Conservation (phyloP, 1,140 invertebrate genomes). For the Euglossa dilemma region DNA sequence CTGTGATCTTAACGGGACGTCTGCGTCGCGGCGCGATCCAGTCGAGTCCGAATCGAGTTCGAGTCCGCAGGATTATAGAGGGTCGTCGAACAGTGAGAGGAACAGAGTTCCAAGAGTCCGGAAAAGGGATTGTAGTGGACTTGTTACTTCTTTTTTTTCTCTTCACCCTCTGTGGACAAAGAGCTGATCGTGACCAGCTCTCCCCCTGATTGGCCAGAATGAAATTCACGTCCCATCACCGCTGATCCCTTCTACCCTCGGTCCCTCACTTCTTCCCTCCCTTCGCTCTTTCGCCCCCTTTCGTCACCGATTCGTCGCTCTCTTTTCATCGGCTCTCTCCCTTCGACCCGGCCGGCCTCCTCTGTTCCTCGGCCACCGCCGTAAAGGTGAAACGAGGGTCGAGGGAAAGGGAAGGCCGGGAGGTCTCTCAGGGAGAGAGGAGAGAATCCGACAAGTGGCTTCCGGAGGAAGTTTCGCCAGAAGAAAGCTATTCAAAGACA, state of each 20-base stretch:
- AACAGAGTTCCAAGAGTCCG: slow-evolving; percentile 57
- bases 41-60: neutral
- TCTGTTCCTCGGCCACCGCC: neutral
- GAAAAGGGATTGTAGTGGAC: slow-evolving; percentile 73
- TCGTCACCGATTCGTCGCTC: neutral
- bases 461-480: slow-evolving; percentile 45
- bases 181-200: slow-evolving; percentile 79
- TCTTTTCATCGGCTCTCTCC: neutral
- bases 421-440: slow-evolving; percentile 21
- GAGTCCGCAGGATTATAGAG: neutral
- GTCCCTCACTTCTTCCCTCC: neutral
- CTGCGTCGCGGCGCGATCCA: too few species aligned
- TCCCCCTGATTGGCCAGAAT: slow-evolving; percentile 63
- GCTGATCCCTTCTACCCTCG: slow-evolving; percentile 16
- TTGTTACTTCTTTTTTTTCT: slow-evolving; percentile 67
- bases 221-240: slow-evolving; percentile 59
- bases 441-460: slow-evolving; percentile 65
- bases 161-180: slow-evolving; percentile 60
- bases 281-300: neutral
- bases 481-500: slow-evolving; percentile 38
- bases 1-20: too few species aligned
- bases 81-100: slow-evolving; percentile 7
- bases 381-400: neutral
- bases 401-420: neutral
- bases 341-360: neutral